phyloP scores from a whole-genome alignment of 2,797 vertebrate genomes.

The Anguilla pacifica region DNA sequence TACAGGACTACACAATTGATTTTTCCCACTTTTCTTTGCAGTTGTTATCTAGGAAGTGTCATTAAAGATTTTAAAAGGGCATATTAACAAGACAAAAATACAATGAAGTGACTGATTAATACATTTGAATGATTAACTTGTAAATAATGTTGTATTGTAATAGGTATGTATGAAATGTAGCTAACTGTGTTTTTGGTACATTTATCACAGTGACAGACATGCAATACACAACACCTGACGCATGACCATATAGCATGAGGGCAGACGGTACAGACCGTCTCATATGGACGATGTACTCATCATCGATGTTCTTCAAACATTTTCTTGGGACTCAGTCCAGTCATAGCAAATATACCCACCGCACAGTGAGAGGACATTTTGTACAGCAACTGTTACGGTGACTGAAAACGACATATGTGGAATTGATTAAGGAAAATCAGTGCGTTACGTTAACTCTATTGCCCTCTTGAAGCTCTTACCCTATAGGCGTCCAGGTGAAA shows the following conservation, averaged over 20 bases:
- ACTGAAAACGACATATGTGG: not conserved
- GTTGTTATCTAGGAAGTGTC: not conserved
- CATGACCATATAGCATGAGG: not conserved
- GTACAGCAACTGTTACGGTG: not conserved
- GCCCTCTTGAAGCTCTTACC: not conserved
- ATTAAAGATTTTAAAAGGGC: not conserved
- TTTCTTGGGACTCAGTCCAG: conserved; percentile 8
- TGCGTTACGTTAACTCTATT: not conserved
- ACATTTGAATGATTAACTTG: no score
- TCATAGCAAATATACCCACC: conserved; percentile 12
- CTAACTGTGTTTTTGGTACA: not conserved
- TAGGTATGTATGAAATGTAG: not conserved
- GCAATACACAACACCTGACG: not conserved
- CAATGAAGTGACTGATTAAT: no score
- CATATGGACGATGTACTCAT: not conserved
- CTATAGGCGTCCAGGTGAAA: no score
- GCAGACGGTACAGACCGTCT: not conserved
- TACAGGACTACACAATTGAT: not conserved
- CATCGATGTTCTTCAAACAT: conserved; percentile 18
- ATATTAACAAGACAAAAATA: not conserved
- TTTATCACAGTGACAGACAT: not conserved
- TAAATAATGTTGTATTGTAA: no score
- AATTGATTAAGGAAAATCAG: not conserved
- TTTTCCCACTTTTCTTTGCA: not conserved
- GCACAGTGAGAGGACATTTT: not conserved